These are phyloP conservation scores for Antheraea assamensis DNA, from an alignment of 2,888 invertebrate genomes.

Conservation along the genomic window DNA sequence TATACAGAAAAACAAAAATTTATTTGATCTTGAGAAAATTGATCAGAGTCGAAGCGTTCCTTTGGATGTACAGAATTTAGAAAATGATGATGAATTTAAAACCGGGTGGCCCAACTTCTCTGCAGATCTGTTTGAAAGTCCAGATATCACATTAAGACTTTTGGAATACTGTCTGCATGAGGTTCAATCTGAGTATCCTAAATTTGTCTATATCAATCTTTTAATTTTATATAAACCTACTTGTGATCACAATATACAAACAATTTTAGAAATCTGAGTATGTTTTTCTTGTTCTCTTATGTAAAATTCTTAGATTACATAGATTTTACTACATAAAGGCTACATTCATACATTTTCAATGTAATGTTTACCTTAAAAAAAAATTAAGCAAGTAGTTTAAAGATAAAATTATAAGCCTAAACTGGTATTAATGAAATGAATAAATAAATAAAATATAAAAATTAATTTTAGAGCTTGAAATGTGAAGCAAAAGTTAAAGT, in stretches of 20 bases:
- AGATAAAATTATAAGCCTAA: no score
- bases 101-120: conserved; percentile 84
- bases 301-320: neutral
- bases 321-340: neutral
- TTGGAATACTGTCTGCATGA: conserved; percentile 92
- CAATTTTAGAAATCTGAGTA: neutral
- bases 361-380: no score
- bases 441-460: neutral
- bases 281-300: neutral
- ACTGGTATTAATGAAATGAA: no score
- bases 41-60: conserved; percentile 81
- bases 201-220: neutral
- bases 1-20: conserved; percentile 61
- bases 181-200: conserved; percentile 53
- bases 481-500: conserved; percentile 71
- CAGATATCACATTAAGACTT: conserved; percentile 85
- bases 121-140: conserved; percentile 85
- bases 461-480: conserved; percentile 61
- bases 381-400: no score
- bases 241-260: neutral
- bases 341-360: no score
- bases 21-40: conserved; percentile 81
- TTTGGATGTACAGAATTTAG: conserved; percentile 81
- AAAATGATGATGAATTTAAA: conserved; percentile 80
- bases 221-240: neutral